These are phyloP conservation scores for Ptychodera flava DNA, from an alignment of 35 echinoderm and acorn worm genomes.

Conservation along the genomic window DNA sequence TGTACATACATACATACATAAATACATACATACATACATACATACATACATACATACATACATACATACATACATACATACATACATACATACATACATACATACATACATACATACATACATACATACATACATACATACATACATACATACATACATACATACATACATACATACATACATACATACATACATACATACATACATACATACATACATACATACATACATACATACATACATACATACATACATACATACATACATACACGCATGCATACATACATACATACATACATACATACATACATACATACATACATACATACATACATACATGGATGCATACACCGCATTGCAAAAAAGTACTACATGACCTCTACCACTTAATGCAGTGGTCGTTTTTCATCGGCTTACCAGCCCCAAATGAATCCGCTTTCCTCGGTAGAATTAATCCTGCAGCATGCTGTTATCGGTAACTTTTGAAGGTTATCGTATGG, in stretches of 20 bases:
- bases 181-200: neutral
- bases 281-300: slow-evolving; percentile 2
- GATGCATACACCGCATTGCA: neutral
- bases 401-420: no score
- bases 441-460: no score
- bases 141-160: slow-evolving; percentile 2
- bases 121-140: neutral
- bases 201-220: neutral
- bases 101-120: neutral
- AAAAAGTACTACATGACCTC: no score
- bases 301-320: neutral
- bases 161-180: slow-evolving; percentile 2
- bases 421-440: no score
- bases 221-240: neutral
- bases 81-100: slow-evolving; percentile 2
- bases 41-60: neutral
- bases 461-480: no score
- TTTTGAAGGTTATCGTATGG: no score
- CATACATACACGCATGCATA: neutral
- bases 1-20: neutral
- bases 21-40: neutral
- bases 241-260: neutral
- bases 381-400: no score
- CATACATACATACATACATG: neutral
- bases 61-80: neutral